Evolutionary conservation across 23 tunicate species (phyloP).

Genomic region (Ascidia mentula): DNA sequence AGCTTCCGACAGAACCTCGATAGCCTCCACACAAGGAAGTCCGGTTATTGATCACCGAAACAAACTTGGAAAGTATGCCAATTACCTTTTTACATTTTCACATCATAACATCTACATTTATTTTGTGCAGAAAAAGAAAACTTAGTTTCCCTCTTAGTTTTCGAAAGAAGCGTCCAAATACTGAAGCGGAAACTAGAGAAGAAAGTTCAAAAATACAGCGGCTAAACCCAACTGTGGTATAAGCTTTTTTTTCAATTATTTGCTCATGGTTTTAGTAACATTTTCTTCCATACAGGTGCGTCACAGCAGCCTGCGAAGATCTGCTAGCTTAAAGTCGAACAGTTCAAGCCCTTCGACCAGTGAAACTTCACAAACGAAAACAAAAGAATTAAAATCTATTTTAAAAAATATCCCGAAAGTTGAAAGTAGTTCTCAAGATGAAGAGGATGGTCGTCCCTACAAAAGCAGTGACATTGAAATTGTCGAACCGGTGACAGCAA

Average conservation of each 20-base stretch:
- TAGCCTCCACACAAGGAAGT: constrained; percentile 12
- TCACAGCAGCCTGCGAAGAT: constrained; percentile 16
- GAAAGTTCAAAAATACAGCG: constrained; percentile 66
- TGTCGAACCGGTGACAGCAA: constrained; percentile 13
- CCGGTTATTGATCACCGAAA: constrained; percentile 10
- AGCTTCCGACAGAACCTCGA: constrained; percentile 33
- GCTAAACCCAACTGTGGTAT: constrained; percentile 61
- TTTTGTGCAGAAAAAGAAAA: constrained; percentile 46
- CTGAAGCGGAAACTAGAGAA: constrained; percentile 59
- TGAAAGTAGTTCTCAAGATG: background rate
- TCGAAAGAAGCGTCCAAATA: constrained; percentile 60
- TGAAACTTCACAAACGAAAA: background rate
- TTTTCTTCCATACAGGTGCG: background rate
- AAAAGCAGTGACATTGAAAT: background rate
- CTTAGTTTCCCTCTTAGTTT: constrained; percentile 61
- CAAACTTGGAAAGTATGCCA: background rate
- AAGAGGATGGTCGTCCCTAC: constrained; percentile 2
- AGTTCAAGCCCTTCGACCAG: background rate
- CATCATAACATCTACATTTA: too few relatives aligned
- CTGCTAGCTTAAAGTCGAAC: constrained; percentile 10
- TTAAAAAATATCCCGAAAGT: constrained; percentile 1
- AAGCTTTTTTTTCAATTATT: background rate
- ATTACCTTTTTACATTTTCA: too few relatives aligned
- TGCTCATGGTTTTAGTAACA: background rate
- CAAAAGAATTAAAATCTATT: constrained; percentile 15